Base-by-base conservation (phyloP, 2,113 vertebrate genomes). In the Piaya cayana region DNA sequence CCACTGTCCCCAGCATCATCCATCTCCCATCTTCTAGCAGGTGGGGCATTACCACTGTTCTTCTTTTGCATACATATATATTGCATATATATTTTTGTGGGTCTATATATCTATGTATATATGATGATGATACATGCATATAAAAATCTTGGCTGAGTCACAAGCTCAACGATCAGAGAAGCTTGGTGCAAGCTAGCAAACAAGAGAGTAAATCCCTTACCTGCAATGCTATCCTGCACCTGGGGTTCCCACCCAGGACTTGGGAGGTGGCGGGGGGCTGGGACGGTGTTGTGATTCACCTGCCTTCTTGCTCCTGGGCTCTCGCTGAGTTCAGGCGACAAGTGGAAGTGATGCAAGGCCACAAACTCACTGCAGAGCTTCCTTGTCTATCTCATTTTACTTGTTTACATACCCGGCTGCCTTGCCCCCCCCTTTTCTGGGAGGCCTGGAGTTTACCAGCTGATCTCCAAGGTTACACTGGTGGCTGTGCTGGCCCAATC, bases 401-500 rank as follows among this genome's bases (percentile, higher is more conserved):
- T 72, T 95, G 86, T 96, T 96, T 95, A 89, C 68, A 67, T 27
- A 58, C 42, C 60, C 29, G 0, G 14, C 60, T 39, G 43, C 74
- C 49, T 65, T n/a, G 47, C 1, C 16, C 58, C 81, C 43, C 53
- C 49, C 63, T 37, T 43, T 29, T 90, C 69, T 45, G 75, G 56
- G 85, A 90, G 52, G 78, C 68, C 42, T 86, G 65, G 50, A 88
- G 90, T 95, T 97, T 96, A 82, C 75, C 39, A 52, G 70, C 43
- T 7, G 4, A 86, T 96, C 91, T 92, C 96, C 97, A 96, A 52
- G 97, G 96, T 76, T 92, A 97, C 37, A 15, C 19, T 29, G 74
- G 39, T 58, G 42, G 15, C 39, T 74, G 81, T 0, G 50, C 65
- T 86, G 81, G 85, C 80, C 75, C 85, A 75, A 15, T 23, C 91